These are phyloP conservation scores for Stenichneumon culpator DNA, from an alignment of 2,888 invertebrate genomes.

Conservation along the genomic window DNA sequence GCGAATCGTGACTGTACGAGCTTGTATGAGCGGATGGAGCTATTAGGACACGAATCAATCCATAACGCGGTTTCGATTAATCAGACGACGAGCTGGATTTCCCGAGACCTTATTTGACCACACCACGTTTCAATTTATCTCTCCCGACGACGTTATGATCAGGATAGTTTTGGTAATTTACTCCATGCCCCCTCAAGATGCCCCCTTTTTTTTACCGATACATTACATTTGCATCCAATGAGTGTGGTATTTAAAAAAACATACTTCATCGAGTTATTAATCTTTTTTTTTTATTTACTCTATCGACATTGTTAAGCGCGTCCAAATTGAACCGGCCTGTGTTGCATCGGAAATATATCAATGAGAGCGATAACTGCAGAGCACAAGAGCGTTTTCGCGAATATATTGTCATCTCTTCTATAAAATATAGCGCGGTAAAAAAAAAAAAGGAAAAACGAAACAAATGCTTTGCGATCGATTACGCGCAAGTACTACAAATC, in stretches of 20 bases:
- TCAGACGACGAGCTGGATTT: constrained; percentile 54
- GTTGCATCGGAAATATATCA: neutral
- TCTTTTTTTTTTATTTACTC: too few relatives aligned
- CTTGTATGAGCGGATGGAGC: constrained; percentile 23
- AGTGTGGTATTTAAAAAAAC: constrained; percentile 1
- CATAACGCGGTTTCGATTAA: constrained; percentile 52
- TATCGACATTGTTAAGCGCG: constrained; percentile 1
- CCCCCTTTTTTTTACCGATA: constrained; percentile 34
- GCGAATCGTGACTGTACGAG: constrained; percentile 34
- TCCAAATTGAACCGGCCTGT: neutral
- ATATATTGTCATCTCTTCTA: constrained; percentile 63
- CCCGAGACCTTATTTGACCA: constrained; percentile 47
- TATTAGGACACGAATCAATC: constrained; percentile 48
- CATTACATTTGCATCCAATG: neutral
- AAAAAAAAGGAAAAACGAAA: constrained; percentile 21
- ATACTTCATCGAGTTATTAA: constrained; percentile 1
- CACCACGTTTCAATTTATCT: constrained; percentile 51
- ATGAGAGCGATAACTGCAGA: neutral
- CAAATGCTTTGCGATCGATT: constrained; percentile 47
- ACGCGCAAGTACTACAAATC: constrained; percentile 29
- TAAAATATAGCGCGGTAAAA: neutral
- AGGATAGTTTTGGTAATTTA: constrained; percentile 57
- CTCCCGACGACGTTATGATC: constrained; percentile 45
- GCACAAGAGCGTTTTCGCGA: constrained; percentile 5
- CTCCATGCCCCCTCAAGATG: constrained; percentile 61